phyloP scores from a whole-genome alignment of 1,140 invertebrate genomes.

The Acromyrmex heyeri region DNA sequence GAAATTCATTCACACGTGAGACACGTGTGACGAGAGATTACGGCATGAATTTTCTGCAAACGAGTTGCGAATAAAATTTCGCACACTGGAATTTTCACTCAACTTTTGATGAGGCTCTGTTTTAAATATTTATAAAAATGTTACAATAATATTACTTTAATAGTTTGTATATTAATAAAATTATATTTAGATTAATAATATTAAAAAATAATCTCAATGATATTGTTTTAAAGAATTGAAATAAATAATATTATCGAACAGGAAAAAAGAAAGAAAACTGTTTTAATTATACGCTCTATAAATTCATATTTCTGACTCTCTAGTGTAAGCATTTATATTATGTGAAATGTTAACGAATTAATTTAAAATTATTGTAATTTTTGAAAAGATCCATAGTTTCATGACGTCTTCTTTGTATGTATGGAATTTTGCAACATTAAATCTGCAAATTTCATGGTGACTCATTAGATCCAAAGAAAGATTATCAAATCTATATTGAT shows the following conservation, averaged over 20 bases:
- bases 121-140: background rate
- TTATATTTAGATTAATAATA: background rate
- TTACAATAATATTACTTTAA: conserved; percentile 8
- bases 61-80: conserved; percentile 37
- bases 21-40: conserved; percentile 34
- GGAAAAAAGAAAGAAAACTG: background rate
- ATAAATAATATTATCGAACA: too few relatives aligned
- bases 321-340: too few relatives aligned
- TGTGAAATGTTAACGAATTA: too few relatives aligned
- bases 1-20: conserved; percentile 43
- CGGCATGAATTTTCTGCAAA: conserved; percentile 10
- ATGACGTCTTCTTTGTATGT: too few relatives aligned
- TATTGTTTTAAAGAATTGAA: background rate
- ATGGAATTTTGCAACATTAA: too few relatives aligned
- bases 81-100: background rate
- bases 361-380: too few relatives aligned
- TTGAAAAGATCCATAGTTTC: too few relatives aligned
- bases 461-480: too few relatives aligned
- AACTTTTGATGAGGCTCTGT: background rate
- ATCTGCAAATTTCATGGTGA: too few relatives aligned
- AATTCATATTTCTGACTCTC: too few relatives aligned
- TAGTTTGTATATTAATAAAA: background rate
- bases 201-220: background rate
- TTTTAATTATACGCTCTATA: background rate
- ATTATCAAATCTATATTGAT: too few relatives aligned